Evolutionary conservation across 2,888 invertebrate genomes (phyloP).

Genomic region (Nesidiocoris tenuis): DNA sequence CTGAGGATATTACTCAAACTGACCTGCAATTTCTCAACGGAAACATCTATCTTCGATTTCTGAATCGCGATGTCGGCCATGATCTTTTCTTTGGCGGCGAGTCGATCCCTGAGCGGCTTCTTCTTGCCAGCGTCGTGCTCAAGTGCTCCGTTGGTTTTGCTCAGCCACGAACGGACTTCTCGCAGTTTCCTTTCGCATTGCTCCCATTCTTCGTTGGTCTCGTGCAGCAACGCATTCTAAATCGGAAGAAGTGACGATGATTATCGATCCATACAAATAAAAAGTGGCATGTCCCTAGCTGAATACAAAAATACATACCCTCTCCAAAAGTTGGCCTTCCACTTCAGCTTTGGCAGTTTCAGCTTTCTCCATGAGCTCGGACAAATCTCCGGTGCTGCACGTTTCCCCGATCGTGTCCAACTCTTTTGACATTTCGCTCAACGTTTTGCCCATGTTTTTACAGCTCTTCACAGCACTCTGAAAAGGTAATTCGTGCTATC

Average conservation of each 20-base stretch:
- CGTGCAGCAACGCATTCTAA: slow-evolving; percentile 83
- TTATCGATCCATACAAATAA: neutral
- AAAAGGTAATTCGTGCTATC: too few species aligned
- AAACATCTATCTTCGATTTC: slow-evolving; percentile 82
- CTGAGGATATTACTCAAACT: too few species aligned
- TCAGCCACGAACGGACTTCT: slow-evolving; percentile 85
- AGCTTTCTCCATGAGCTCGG: slow-evolving; percentile 79
- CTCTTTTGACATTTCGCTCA: slow-evolving; percentile 90
- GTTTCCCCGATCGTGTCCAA: slow-evolving; percentile 79
- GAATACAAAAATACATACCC: slow-evolving; percentile 61
- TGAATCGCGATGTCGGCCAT: slow-evolving; percentile 84
- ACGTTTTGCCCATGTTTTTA: slow-evolving; percentile 80
- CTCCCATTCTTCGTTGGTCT: slow-evolving; percentile 93
- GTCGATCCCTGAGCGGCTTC: slow-evolving; percentile 82
- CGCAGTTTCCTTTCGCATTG: slow-evolving; percentile 92
- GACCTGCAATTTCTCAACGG: slow-evolving; percentile 87
- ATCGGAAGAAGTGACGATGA: slow-evolving; percentile 52
- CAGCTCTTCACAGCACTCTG: slow-evolving; percentile 85
- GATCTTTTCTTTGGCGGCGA: slow-evolving; percentile 81
- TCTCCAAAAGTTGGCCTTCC: slow-evolving; percentile 79
- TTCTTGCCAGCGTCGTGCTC: slow-evolving; percentile 73
- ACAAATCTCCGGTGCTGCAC: slow-evolving; percentile 81
- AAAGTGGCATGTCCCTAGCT: neutral
- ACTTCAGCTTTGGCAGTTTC: slow-evolving; percentile 84
- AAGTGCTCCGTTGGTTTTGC: slow-evolving; percentile 64